phyloP scores from a whole-genome alignment of 2,113 vertebrate species.

The Equus quagga region DNA sequence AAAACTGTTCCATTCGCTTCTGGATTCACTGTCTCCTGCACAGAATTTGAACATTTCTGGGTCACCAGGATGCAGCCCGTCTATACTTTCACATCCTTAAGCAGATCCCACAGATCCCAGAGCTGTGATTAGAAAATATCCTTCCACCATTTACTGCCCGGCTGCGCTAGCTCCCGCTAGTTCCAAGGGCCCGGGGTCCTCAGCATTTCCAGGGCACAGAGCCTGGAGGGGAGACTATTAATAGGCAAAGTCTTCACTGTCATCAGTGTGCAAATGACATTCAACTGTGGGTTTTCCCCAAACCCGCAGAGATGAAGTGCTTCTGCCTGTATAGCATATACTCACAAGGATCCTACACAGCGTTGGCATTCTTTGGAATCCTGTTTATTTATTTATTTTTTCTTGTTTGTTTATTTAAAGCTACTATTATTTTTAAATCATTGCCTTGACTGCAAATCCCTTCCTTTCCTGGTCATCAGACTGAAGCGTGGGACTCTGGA shows the following conservation, averaged over 20 bases:
- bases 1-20: not conserved
- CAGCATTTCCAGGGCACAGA: no score
- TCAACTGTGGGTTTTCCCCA: not conserved
- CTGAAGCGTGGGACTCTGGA: not conserved
- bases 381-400: not conserved
- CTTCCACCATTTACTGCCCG: not conserved
- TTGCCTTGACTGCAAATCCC: not conserved
- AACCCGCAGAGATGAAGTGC: no score
- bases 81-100: not conserved
- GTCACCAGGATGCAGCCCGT: not conserved
- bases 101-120: not conserved
- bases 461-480: not conserved
- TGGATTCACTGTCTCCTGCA: not conserved
- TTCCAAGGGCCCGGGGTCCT: not conserved
- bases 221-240: not conserved
- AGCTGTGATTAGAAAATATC: not conserved
- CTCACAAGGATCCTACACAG: not conserved
- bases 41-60: no score
- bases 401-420: not conserved
- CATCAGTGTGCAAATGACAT: not conserved
- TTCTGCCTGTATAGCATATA: not conserved
- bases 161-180: no score
- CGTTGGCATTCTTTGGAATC: not conserved
- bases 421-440: not conserved
- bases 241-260: not conserved